Percentiles rank a stretch among this genome's conserved stretches.
Evolutionary conservation across 37 sponge, comb jelly and placozoan species (phyloP).

Genomic region (Halichondria panicea): DNA sequence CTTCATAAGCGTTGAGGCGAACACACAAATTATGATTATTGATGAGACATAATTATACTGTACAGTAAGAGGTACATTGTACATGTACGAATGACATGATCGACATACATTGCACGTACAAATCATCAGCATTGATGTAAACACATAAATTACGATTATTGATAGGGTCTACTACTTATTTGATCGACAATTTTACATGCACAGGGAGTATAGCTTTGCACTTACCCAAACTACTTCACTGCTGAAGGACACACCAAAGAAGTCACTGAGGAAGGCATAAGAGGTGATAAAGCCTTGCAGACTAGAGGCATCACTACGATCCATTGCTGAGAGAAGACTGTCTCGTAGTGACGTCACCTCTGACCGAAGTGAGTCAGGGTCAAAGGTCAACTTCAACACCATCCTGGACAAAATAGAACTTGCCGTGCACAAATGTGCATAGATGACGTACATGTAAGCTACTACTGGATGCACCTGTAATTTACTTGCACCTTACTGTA

Average conservation of each 20-base stretch:
- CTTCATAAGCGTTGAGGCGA: no score
- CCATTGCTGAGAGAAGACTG: conserved; percentile 52
- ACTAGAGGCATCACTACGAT: conserved; percentile 48
- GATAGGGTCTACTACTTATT: background rate
- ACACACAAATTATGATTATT: background rate
- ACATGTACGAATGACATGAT: no score
- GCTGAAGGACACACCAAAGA: conserved; percentile 43
- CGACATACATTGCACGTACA: no score
- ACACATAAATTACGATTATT: background rate
- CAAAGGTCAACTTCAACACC: conserved; percentile 32
- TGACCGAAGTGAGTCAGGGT: conserved; percentile 19
- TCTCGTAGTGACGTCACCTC: conserved; percentile 28
- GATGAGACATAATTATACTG: no score
- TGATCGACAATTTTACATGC: background rate
- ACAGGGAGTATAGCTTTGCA: background rate
- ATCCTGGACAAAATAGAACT: conserved; percentile 8
- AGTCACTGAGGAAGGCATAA: conserved; percentile 75
- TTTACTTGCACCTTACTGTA: background rate
- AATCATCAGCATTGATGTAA: no score
- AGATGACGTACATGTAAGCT: conserved; percentile 1
- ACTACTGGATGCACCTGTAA: no score
- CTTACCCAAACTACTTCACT: conserved; percentile 70
- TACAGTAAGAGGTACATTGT: no score
- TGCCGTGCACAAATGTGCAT: no score
- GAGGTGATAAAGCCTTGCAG: conserved; percentile 65